These are phyloP conservation scores for Pogonocherus hispidulus DNA, from an alignment of 2,888 invertebrate genomes.

Conservation along the genomic window DNA sequence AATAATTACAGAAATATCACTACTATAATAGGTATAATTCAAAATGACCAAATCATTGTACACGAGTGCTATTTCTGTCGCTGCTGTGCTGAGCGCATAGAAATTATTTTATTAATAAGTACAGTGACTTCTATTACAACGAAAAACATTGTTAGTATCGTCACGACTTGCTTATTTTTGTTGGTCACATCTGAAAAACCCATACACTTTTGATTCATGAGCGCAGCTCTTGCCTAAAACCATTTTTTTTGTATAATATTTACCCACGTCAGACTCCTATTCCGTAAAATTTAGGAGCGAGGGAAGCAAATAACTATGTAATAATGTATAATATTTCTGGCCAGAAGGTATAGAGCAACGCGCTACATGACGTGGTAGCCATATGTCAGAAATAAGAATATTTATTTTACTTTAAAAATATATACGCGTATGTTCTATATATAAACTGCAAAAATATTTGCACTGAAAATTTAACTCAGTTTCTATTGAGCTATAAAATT, in stretches of 20 bases:
- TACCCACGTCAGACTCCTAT: neutral
- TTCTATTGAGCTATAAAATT: neutral
- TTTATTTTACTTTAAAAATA: conserved; percentile 45
- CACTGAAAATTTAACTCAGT: no score
- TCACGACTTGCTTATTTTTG: neutral
- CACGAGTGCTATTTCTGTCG: no score
- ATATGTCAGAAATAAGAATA: conserved; percentile 37
- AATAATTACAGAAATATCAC: no score
- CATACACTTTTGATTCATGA: neutral
- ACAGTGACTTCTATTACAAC: neutral
- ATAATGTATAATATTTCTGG: conserved; percentile 5
- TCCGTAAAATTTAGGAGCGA: neutral
- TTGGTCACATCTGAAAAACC: neutral
- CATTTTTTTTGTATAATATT: neutral
- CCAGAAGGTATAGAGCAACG: conserved; percentile 8
- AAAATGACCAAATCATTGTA: no score
- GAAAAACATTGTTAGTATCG: neutral
- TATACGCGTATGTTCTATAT: conserved; percentile 43
- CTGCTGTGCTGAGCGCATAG: no score
- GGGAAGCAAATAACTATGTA: neutral
- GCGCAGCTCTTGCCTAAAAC: neutral
- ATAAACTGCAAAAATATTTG: conserved; percentile 38
- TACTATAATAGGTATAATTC: no score
- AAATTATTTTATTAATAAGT: no score
- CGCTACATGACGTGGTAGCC: conserved; percentile 41